Evolutionary conservation across 1,140 invertebrate genomes (phyloP), one percentile per base, ranked within the genome.

Genomic region (Platyscapa corneri): DNA sequence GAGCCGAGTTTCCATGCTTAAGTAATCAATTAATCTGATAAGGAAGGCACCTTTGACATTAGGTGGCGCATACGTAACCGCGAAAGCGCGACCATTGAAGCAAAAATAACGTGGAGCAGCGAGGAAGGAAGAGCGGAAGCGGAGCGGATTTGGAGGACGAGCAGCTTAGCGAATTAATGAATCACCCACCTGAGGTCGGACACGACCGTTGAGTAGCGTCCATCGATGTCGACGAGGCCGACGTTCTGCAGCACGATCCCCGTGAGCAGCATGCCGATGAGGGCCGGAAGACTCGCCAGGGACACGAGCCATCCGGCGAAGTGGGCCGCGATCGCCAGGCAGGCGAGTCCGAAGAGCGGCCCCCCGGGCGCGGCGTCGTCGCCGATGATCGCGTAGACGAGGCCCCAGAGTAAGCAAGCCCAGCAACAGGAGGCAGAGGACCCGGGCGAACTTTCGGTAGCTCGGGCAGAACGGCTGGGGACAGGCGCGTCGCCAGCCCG

Each of bases 251-350:
- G 94, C 23, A 97, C 87, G 53, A 98, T 95, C 82, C 97, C 97
- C 37, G 96, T 96, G 84, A 97, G 89, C 18, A 98, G 94, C 97
- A 98, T 98, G 27, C 97, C 97, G 88, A 98, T 96, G 0, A 99
- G 94, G 0, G 97, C 95, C 14, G 98, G 98, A 85, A 99, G 92
- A 5, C 96, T 96, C n/a, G 96, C 95, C 46, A 97, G 92, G 39
- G 95, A 95, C 85, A 96, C 92, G 10, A 97, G 88, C 95, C 96
- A 97, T 70, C 97, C 97, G 14, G 96, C 97, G 87, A 98, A 96
- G 92, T 97, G 95, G 1, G 97, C 96, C 12, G 95, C 95, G 53
- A 98, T 95, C 32, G 95, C 94, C 0, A 97, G 94, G 1, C 96
- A 92, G 7, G 97, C 96, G 6, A 98, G 92, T 85, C 95, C 95